Percentiles rank a stretch among this genome's conserved stretches.
Conservation (phyloP, 1,140 invertebrate species). For the Cylas formicarius region DNA sequence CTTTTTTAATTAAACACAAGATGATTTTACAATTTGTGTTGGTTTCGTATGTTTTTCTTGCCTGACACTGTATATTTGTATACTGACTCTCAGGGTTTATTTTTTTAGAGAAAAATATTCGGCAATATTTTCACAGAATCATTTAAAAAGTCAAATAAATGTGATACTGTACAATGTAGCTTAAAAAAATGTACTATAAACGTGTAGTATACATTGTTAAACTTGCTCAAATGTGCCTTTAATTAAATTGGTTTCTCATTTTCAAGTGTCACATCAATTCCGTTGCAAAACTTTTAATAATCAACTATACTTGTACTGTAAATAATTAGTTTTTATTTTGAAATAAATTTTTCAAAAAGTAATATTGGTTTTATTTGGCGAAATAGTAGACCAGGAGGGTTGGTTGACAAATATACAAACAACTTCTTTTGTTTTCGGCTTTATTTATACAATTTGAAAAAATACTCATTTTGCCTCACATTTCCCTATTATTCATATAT, state of each 20-base stretch:
- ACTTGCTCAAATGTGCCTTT: constrained; percentile 36
- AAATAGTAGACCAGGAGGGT: constrained; percentile 19
- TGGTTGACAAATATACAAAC: constrained; percentile 23
- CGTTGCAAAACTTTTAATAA: constrained; percentile 23
- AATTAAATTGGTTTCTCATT: constrained; percentile 12
- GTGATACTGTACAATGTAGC: constrained; percentile 31
- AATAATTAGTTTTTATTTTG: constrained; percentile 22
- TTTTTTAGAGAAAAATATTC: constrained; percentile 23
- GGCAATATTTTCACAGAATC: constrained; percentile 4
- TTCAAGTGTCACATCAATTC: constrained; percentile 17
- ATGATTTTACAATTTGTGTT: too few species aligned
- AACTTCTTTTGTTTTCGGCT: neutral
- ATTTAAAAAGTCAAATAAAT: constrained; percentile 22
- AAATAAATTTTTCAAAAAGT: constrained; percentile 11
- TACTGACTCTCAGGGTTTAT: constrained; percentile 38
- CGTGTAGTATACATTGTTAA: constrained; percentile 28
- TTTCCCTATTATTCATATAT: neutral
- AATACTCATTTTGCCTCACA: neutral
- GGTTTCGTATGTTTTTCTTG: constrained; percentile 13
- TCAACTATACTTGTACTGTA: constrained; percentile 13
- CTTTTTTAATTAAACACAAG: too few species aligned
- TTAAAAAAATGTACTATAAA: constrained; percentile 24
- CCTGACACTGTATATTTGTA: constrained; percentile 29
- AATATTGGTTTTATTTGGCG: constrained; percentile 2
- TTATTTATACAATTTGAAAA: neutral